Base-by-base conservation (phyloP, 2,888 invertebrate genomes). In the Charanyca ferruginea region DNA sequence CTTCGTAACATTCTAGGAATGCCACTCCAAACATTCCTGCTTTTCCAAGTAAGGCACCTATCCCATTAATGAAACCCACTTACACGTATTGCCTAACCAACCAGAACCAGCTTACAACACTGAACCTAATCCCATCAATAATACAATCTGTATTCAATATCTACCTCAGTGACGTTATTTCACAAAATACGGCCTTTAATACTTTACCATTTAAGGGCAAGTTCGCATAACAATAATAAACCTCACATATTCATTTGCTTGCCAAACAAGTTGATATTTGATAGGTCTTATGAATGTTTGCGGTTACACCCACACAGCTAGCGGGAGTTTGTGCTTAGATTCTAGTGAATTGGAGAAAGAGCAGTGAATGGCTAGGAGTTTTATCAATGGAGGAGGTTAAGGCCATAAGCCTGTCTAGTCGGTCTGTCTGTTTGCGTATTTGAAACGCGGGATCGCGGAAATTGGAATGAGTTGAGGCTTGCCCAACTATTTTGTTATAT, bases 161-260 rank as follows among this genome's bases (percentile, higher is more conserved):
- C 60, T 52, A 38, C 42, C 13, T 35, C 49, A 3, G 13, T 49
- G 76, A 64, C 72, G 8, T 76, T 61, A 78, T 58, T 42, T 42
- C 28, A 38, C 52, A 72, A 66, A 72, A 64, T 72, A 72, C 23
- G 38, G 53, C 28, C 60, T 25, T 78, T 72, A 71, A 76, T 76
- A 68, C 66, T 44, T 73, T 66, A 44, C 78, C 63, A 51, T 79
- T 62, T 75, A 72, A 66, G 53, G 76, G 59, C 55, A 64, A 49
- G 63, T 73, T 72, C 18, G 68, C 42, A 41, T 48, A 41, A 49
- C 60, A 61, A 79, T 66, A 79, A 75, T 79, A 79, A 79, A 73
- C 72, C 44, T 63, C 60, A 65, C 44, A 66, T 68, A 52, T 76
- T 79, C 67, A 79, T 79, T 78, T 63, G 57, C 58, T 54, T 59